Conservation (phyloP, 2,888 invertebrate species). For the Neocrepidodera transversa region DNA sequence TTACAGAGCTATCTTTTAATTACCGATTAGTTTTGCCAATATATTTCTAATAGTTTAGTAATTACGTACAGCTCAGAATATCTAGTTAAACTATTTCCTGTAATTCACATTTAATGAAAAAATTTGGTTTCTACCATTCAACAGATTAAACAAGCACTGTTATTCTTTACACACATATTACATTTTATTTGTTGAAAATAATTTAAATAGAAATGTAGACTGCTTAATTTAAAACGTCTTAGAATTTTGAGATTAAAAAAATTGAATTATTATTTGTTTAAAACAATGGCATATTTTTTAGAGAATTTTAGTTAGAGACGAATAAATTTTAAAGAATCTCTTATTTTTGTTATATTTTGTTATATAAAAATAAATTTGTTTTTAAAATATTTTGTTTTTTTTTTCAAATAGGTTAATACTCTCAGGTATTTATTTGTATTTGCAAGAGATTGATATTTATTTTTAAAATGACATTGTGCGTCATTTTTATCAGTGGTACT, state of each 20-base stretch:
- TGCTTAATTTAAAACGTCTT: slow-evolving; percentile 1
- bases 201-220: slow-evolving; percentile 1
- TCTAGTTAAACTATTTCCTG: slow-evolving; percentile 12
- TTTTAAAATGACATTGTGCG: no score
- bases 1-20: slow-evolving; percentile 9
- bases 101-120: slow-evolving; percentile 6
- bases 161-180: slow-evolving; percentile 12
- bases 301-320: neutral
- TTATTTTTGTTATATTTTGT: slow-evolving; percentile 26
- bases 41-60: slow-evolving; percentile 8
- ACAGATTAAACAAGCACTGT: slow-evolving; percentile 3
- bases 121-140: slow-evolving; percentile 8
- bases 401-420: neutral
- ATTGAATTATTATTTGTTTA: neutral
- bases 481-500: no score
- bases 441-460: no score
- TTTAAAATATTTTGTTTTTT: slow-evolving; percentile 12
- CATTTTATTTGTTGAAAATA: neutral
- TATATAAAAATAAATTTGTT: slow-evolving; percentile 20
- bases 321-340: slow-evolving; percentile 14
- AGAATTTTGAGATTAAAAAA: slow-evolving; percentile 1
- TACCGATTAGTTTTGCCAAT: slow-evolving; percentile 13
- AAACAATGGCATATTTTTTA: neutral
- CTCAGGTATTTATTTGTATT: no score
- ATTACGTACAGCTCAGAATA: slow-evolving; percentile 1